phyloP scores from a whole-genome alignment of 2,797 vertebrate species.

The Hydrolagus colliei region DNA sequence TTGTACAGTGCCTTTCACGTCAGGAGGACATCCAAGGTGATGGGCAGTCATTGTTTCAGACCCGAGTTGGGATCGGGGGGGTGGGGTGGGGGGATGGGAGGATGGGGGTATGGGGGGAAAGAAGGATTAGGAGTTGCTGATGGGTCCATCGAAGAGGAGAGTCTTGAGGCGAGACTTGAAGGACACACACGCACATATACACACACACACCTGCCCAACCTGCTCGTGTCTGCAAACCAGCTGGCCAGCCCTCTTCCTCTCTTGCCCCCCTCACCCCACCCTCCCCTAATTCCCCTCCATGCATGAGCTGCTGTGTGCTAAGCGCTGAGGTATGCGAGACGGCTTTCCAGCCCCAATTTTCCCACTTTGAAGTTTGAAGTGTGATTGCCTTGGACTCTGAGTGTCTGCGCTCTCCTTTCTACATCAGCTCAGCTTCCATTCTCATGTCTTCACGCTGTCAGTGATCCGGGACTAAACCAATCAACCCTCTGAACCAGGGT shows the following conservation, averaged over 20 bases:
- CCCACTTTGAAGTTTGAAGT: constrained; percentile 74
- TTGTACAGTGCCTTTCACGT: too few species aligned
- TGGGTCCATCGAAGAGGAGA: too few species aligned
- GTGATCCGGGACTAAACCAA: constrained; percentile 74
- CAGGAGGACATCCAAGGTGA: too few species aligned
- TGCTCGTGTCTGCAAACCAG: constrained; percentile 61
- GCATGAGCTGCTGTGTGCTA: constrained; percentile 63
- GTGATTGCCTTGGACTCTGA: constrained; percentile 69
- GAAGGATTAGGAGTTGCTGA: too few species aligned
- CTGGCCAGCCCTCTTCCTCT: constrained; percentile 47
- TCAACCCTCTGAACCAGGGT: constrained; percentile 58
- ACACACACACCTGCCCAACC: constrained; percentile 63
- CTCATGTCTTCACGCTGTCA: constrained; percentile 63
- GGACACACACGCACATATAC: too few species aligned
- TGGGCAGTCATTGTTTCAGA: too few species aligned
- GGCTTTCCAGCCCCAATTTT: constrained; percentile 57
- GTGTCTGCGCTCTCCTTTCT: constrained; percentile 64
- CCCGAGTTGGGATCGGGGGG: too few species aligned
- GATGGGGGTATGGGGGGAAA: too few species aligned
- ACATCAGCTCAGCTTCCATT: constrained; percentile 66
- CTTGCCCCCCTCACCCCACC: constrained; percentile 25
- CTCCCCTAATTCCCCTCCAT: constrained; percentile 65
- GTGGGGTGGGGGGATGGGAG: too few species aligned
- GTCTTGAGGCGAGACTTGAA: too few species aligned
- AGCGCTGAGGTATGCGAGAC: constrained; percentile 54